Conservation (phyloP, 2,113 vertebrate species). For the Platichthys stellatus region DNA sequence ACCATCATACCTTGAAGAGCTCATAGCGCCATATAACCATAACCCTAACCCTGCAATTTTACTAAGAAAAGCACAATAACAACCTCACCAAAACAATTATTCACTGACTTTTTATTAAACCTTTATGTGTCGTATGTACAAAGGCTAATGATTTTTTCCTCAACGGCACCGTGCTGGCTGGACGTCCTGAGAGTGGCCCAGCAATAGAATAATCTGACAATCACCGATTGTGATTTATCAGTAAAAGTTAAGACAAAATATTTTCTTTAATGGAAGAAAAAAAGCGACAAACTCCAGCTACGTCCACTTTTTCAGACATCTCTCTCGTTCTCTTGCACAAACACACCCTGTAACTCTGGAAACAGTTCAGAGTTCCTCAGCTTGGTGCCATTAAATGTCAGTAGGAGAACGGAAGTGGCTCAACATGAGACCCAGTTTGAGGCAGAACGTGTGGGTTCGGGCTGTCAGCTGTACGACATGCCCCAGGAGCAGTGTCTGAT, state of each 20-base stretch:
- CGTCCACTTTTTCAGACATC: too few relatives aligned
- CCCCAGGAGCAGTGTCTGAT: neutral
- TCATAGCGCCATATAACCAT: too few relatives aligned
- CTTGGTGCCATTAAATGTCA: neutral
- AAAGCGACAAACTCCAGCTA: neutral
- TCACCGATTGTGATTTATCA: too few relatives aligned
- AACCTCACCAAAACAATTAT: too few relatives aligned
- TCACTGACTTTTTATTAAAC: neutral
- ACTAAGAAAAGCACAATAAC: too few relatives aligned
- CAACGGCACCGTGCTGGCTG: neutral
- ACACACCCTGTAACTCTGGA: neutral
- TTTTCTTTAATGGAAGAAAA: neutral
- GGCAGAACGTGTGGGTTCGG: slow-evolving; percentile 37
- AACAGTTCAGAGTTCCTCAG: slow-evolving; percentile 7
- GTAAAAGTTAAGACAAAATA: neutral
- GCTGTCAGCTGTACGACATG: neutral
- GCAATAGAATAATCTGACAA: neutral
- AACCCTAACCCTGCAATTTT: too few relatives aligned
- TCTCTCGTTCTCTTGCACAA: neutral
- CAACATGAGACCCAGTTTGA: slow-evolving; percentile 1
- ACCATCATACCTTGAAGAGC: too few relatives aligned
- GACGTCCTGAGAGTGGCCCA: slow-evolving; percentile 1
- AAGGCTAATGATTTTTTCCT: neutral
- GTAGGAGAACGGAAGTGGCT: neutral
- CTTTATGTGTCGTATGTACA: slow-evolving; percentile 3